Evolutionary conservation across 2,113 vertebrate genomes (phyloP), one percentile per base, ranked within the genome.

Genomic region (Trinectes maculatus): DNA sequence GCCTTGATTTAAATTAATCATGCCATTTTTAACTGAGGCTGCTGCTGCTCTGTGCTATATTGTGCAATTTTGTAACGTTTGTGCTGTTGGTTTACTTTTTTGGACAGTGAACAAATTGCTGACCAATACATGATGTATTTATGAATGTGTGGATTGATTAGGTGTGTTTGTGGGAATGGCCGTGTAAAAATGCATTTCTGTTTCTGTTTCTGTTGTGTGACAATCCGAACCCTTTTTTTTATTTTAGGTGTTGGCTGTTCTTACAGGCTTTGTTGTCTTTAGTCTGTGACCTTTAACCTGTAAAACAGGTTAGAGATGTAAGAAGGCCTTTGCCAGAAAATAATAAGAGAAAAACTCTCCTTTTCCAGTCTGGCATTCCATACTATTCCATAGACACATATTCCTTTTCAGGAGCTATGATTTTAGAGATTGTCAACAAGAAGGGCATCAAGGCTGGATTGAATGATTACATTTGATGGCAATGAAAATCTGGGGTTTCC

Each of bases 261-360:
- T 54, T 66, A 46, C 1, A 0, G 46, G n/a, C 21, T 37, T 34
- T 33, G 19, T 53, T 74, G 15, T 22, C 25, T 56, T 82, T 33
- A 70, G 13, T 47, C 28, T 19, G 13, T 78, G 72, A 87, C 77
- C 81, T 85, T 85, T 74, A 80, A 77, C 69, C 68, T 78, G 75
- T 26, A 57, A 33, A 71, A 74, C 70, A 28, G 49, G 80, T 85
- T 79, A 11, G 33, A 56, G 22, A 56, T 57, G 39, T 80, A 53
- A 33, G 34, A 5, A 43, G 56, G 28, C 22, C 3, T 57, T 82
- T 51, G 53, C 61, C 37, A 48, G 67, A 85, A n/a, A 85, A 71
- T 31, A 47, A 26, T 10, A 1, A n/a, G n/a, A n/a, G n/a, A n/a
- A n/a, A n/a, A n/a, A n/a, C n/a, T n/a, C n/a, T n/a, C n/a, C n/a